Percentiles rank a stretch among this genome's conserved stretches.
Conservation (phyloP, 2,113 vertebrate species). For the Setophaga kirtlandii region DNA sequence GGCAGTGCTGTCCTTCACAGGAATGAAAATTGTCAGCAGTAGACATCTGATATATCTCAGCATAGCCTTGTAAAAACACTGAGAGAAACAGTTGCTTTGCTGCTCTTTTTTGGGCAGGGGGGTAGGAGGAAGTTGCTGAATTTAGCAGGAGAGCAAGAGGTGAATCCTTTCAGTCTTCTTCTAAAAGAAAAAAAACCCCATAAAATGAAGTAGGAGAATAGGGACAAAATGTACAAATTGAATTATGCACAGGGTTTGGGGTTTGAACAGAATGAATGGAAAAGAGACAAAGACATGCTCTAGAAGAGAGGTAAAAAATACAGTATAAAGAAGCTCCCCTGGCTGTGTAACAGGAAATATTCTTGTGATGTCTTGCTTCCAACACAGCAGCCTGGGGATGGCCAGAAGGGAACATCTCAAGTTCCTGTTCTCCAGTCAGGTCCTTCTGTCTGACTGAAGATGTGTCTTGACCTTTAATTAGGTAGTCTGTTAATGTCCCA, state of each 20-base stretch:
- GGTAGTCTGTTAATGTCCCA: neutral
- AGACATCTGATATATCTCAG: neutral
- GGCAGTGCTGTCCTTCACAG: neutral
- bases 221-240: neutral
- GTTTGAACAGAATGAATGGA: neutral
- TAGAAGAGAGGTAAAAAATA: neutral
- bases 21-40: neutral
- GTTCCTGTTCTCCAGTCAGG: neutral
- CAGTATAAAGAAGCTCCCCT: neutral
- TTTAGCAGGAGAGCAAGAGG: neutral
- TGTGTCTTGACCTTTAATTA: neutral
- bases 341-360: neutral
- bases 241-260: neutral
- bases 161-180: neutral
- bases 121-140: neutral
- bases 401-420: neutral
- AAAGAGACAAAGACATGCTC: neutral
- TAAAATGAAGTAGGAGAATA: neutral
- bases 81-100: constrained; percentile 10
- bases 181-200: neutral
- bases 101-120: neutral
- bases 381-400: fast-evolving
- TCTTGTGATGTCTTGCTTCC: neutral
- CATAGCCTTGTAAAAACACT: neutral
- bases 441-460: neutral